phyloP scores from a whole-genome alignment of 2,113 vertebrate species.

The Lutjanus erythropterus region DNA sequence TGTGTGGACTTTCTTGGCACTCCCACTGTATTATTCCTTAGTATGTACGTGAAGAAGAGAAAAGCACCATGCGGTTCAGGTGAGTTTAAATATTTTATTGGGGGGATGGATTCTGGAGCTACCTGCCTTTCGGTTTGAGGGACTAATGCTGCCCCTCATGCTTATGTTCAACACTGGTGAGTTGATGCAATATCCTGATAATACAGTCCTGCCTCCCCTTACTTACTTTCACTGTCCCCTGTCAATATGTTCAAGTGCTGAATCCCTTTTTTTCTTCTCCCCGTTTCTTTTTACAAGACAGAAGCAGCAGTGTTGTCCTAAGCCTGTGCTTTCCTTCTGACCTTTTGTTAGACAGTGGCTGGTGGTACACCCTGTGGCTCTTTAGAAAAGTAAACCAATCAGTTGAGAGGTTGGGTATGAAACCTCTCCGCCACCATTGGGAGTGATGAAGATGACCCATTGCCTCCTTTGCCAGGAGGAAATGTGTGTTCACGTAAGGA shows the following conservation, averaged over 20 bases:
- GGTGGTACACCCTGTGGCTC: not conserved
- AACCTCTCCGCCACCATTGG: not conserved
- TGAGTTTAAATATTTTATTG: slow-evolving; percentile 71
- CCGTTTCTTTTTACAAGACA: not conserved
- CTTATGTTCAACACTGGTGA: slow-evolving; percentile 35
- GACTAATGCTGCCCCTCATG: slow-evolving; percentile 35
- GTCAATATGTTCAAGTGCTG: not conserved
- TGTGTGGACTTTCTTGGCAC: slow-evolving; percentile 21
- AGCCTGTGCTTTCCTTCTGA: slow-evolving; percentile 9
- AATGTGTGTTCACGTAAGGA: not conserved
- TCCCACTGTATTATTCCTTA: not conserved
- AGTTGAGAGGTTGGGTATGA: not conserved
- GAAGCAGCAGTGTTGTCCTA: not conserved
- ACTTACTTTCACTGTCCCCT: not conserved
- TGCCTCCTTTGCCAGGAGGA: not conserved
- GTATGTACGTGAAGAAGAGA: slow-evolving; percentile 36
- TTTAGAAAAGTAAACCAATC: slow-evolving; percentile 11
- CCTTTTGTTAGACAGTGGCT: not conserved
- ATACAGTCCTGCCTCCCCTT: not conserved
- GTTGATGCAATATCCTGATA: slow-evolving; percentile 1
- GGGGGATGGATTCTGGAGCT: slow-evolving; percentile 32
- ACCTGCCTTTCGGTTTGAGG: slow-evolving; percentile 44
- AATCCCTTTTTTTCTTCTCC: not conserved
- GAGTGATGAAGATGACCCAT: not conserved
- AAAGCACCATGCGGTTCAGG: slow-evolving; percentile 31